A percentile compares a stretch with the other conserved stretches of the same genome.
These are phyloP conservation scores for Chelonus formosanus DNA, from an alignment of 2,888 invertebrate genomes.

Conservation along the genomic window DNA sequence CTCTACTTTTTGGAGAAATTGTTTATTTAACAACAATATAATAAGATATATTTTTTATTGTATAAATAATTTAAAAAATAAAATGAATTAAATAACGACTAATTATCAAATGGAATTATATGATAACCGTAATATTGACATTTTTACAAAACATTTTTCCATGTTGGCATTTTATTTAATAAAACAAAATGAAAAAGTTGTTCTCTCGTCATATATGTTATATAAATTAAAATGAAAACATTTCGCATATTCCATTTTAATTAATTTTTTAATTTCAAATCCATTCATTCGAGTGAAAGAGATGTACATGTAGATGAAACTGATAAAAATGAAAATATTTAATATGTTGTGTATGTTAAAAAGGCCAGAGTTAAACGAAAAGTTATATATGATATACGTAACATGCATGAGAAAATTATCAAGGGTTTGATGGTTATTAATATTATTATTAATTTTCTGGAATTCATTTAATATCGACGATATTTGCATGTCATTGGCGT, in stretches of 20 bases:
- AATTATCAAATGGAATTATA: too few relatives aligned
- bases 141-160: too few relatives aligned
- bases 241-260: conserved; percentile 40
- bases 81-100: too few relatives aligned
- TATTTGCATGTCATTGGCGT: conserved; percentile 46
- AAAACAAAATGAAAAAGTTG: conserved; percentile 9
- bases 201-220: conserved; percentile 14
- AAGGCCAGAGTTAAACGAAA: conserved; percentile 13
- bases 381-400: neutral
- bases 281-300: conserved; percentile 43
- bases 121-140: too few relatives aligned
- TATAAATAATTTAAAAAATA: too few relatives aligned
- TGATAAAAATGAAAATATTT: conserved; percentile 10
- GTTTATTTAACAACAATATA: too few relatives aligned
- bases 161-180: neutral
- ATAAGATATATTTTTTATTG: too few relatives aligned
- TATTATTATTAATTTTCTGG: conserved; percentile 54
- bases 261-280: conserved; percentile 55
- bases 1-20: too few relatives aligned
- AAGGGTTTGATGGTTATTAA: conserved; percentile 35
- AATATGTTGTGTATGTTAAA: conserved; percentile 27
- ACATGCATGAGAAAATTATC: conserved; percentile 19
- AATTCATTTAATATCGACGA: conserved; percentile 54
- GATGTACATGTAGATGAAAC: neutral
- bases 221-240: conserved; percentile 17